These are phyloP conservation scores for Cydia splendana DNA, from an alignment of 1,140 invertebrate genomes.

Conservation along the genomic window DNA sequence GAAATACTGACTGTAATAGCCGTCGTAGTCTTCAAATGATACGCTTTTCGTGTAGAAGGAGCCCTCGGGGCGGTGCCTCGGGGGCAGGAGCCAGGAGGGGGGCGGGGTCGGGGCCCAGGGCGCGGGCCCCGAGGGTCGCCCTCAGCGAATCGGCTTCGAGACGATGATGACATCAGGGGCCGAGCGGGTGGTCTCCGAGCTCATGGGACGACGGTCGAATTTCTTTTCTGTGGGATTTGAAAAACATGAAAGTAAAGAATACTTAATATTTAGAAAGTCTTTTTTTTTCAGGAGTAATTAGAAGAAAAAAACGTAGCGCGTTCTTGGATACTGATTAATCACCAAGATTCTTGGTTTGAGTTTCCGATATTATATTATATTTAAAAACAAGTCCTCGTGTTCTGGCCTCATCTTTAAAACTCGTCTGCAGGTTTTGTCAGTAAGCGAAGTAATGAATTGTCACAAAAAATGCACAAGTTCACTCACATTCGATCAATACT, in stretches of 20 bases:
- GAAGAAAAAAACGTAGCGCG: too few relatives aligned
- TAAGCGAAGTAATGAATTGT: too few relatives aligned
- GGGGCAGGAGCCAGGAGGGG: conserved; percentile 46
- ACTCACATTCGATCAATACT: too few relatives aligned
- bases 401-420: too few relatives aligned
- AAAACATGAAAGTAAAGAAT: not conserved
- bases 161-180: conserved; percentile 90
- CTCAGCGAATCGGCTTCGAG: conserved; percentile 76
- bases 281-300: too few relatives aligned
- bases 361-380: too few relatives aligned
- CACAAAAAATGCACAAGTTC: too few relatives aligned
- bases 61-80: conserved; percentile 64
- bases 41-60: conserved; percentile 57
- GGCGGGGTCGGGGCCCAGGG: conserved; percentile 70
- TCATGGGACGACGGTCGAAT: conserved; percentile 82
- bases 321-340: too few relatives aligned
- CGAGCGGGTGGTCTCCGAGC: conserved; percentile 89
- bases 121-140: conserved; percentile 70
- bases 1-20: conserved; percentile 71
- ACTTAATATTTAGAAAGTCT: too few relatives aligned
- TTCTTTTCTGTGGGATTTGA: conserved; percentile 61
- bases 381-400: too few relatives aligned
- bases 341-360: too few relatives aligned
- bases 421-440: too few relatives aligned
- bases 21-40: conserved; percentile 59